phyloP scores from a whole-genome alignment of 2,797 vertebrate species.

The Merluccius polli region DNA sequence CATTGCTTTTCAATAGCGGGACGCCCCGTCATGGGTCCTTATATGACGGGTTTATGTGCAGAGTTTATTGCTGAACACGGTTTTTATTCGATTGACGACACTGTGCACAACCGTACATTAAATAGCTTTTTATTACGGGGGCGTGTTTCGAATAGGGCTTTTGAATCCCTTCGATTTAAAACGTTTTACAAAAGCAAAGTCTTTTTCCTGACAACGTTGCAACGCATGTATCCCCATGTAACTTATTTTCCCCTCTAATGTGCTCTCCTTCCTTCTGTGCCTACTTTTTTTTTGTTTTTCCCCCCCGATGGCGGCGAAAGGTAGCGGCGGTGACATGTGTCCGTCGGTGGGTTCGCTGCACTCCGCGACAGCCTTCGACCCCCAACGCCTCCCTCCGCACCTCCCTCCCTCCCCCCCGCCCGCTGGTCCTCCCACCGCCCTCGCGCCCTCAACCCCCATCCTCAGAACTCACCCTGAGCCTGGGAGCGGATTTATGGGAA shows the following conservation, averaged over 20 bases:
- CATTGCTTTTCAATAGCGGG: not conserved
- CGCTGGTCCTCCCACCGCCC: conserved; percentile 42
- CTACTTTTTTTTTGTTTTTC: not conserved
- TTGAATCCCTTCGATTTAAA: too few species aligned
- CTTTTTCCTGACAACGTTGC: too few species aligned
- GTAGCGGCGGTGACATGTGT: conserved; percentile 49
- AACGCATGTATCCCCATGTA: not conserved
- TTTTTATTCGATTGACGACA: not conserved
- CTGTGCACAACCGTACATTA: not conserved
- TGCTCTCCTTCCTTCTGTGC: not conserved
- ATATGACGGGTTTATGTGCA: not conserved
- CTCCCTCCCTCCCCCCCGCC: conserved; percentile 57
- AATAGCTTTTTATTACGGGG: not conserved
- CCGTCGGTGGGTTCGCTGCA: conserved; percentile 45
- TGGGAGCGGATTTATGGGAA: conserved; percentile 81
- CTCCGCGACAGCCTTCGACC: conserved; percentile 44
- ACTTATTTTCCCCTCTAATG: not conserved
- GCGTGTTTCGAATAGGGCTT: not conserved
- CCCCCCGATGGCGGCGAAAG: not conserved
- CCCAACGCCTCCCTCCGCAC: conserved; percentile 57
- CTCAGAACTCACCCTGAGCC: conserved; percentile 70
- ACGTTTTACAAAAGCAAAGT: too few species aligned
- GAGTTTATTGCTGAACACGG: not conserved
- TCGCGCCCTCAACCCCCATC: conserved; percentile 67
- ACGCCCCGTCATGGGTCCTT: not conserved